Base-by-base conservation (phyloP, 2,797 vertebrate genomes). In the Pangasius larnaudii region DNA sequence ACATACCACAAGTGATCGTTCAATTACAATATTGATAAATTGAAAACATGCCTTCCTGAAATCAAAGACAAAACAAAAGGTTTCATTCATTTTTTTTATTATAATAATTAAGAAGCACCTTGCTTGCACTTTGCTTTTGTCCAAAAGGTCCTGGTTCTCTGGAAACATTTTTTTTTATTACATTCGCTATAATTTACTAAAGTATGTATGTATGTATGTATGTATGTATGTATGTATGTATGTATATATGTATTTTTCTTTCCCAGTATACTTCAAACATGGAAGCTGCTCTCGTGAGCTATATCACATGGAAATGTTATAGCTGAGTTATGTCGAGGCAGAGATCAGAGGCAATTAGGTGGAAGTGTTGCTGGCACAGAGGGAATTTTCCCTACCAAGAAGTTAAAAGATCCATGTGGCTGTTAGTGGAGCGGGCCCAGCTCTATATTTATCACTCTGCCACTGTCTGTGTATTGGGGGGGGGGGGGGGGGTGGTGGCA, bases 361-460 rank as follows among this genome's bases (percentile, higher is more conserved):
- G 18, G 8, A 84, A n/a, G 81, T 51, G 81, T 33, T 14, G 33
- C 51, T 87, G 86, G 84, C 87, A 56, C 22, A 46, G 30, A 51
- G 81, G 59, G 46, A 87, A 88, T 88, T 87, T 91, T 91, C 83
- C 90, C 39, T 11, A 16, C n/a, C 27, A 58, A 82, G 77, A 78
- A 27, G 72, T 88, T 75, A 92, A 86, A 51, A 46, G 90, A 90
- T 93, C 91, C 91, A 85, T 87, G 87, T 91, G 85, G 86, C 79
- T 93, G 84, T 14, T 77, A 81, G 77, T 85, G 61, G 90, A 90
- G 85, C 90, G 90, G 92, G 92, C 89, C 90, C 61, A 75, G 86
- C 63, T 30, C 94, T 95, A 96, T 94, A 94, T 95, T 95, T 95
- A 94, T 94, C 85, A 59, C 81, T 71, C 27, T 90, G 85, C 85